Conservation (phyloP, 1,140 invertebrate genomes). For the Hetaerina americana region DNA sequence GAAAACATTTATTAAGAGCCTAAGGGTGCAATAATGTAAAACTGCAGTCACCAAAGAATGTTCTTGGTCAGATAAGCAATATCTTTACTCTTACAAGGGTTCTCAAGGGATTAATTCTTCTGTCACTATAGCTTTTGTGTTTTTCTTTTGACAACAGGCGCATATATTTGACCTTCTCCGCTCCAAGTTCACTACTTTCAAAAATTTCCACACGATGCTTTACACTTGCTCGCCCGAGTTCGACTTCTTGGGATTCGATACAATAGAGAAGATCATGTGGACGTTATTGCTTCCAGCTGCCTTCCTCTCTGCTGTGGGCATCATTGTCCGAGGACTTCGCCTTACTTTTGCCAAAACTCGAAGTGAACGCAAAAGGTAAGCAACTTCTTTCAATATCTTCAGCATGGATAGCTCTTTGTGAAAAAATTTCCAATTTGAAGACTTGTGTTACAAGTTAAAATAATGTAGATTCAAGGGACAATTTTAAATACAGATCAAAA, state of each 20-base stretch:
- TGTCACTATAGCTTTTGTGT: constrained; percentile 1
- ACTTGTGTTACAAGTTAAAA: too few relatives aligned
- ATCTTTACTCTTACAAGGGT: too few relatives aligned
- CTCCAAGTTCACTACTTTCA: constrained; percentile 60
- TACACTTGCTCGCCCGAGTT: constrained; percentile 77
- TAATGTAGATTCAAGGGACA: too few relatives aligned
- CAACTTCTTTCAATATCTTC: too few relatives aligned
- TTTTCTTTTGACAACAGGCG: constrained; percentile 33
- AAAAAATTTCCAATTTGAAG: too few relatives aligned
- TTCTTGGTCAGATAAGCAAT: too few relatives aligned
- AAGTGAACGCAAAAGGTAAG: not conserved
- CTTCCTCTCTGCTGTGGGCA: constrained; percentile 28
- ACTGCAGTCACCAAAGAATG: too few relatives aligned
- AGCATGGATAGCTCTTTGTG: too few relatives aligned
- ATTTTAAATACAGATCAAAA: too few relatives aligned
- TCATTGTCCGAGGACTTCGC: constrained; percentile 4
- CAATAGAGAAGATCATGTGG: constrained; percentile 32
- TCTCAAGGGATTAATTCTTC: constrained; percentile 9
- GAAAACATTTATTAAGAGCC: too few relatives aligned
- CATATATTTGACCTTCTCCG: constrained; percentile 65
- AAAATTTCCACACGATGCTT: constrained; percentile 67
- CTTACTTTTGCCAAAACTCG: not conserved
- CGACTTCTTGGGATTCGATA: constrained; percentile 53
- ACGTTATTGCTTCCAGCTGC: constrained; percentile 44
- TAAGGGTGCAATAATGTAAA: too few relatives aligned